These are phyloP conservation scores for Euura saliciscinereae DNA, from an alignment of 1,140 invertebrate species.

Conservation along the genomic window DNA sequence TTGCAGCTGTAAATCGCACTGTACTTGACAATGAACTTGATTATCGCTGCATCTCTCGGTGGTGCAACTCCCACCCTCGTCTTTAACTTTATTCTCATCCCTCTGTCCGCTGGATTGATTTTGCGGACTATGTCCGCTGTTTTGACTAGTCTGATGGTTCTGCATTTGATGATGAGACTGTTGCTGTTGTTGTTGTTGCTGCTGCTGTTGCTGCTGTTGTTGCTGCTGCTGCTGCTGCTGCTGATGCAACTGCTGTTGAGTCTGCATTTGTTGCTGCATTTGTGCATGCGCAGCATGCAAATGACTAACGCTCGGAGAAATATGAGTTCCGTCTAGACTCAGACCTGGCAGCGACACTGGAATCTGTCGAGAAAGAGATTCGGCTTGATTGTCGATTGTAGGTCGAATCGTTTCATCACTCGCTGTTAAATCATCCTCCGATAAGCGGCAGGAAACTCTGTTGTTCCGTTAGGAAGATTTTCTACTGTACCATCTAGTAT, in stretches of 20 bases:
- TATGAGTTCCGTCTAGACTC: slow-evolving; percentile 53
- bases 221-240: slow-evolving; percentile 2
- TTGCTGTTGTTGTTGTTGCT: slow-evolving; percentile 34
- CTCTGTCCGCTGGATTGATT: slow-evolving; percentile 45
- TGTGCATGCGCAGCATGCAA: slow-evolving; percentile 57
- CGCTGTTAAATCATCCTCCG: no score
- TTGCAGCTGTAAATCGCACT: slow-evolving; percentile 55
- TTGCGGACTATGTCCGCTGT: slow-evolving; percentile 42
- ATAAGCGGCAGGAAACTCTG: no score
- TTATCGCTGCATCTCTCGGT: slow-evolving; percentile 54
- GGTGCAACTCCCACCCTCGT: slow-evolving; percentile 52
- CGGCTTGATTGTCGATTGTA: neutral
- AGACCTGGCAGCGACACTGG: slow-evolving; percentile 57
- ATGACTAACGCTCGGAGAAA: slow-evolving; percentile 51
- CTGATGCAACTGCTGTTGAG: slow-evolving; percentile 16
- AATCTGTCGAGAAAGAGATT: slow-evolving; percentile 40
- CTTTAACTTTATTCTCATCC: slow-evolving; percentile 54
- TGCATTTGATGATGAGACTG: slow-evolving; percentile 55
- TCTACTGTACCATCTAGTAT: no score
- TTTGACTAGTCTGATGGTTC: slow-evolving; percentile 53
- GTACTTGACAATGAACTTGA: slow-evolving; percentile 57
- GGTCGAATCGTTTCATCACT: no score
- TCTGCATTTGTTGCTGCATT: slow-evolving; percentile 53
- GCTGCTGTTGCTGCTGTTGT: slow-evolving; percentile 41
- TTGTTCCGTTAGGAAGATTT: no score